Evolutionary conservation across 2,888 invertebrate species (phyloP).

Genomic region (Fissipunctia ypsillon): DNA sequence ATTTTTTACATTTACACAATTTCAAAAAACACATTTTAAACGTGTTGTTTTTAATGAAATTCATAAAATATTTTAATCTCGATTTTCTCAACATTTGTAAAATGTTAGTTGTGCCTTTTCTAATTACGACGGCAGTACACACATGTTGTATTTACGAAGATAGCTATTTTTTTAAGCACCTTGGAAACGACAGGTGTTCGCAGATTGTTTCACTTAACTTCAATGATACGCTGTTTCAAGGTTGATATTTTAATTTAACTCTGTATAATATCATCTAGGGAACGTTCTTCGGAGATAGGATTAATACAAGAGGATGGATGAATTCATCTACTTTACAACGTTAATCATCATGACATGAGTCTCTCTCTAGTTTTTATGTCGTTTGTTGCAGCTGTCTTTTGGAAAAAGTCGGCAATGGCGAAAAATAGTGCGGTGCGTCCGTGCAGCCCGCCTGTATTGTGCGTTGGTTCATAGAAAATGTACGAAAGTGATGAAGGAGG

Average conservation of each 20-base stretch:
- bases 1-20: too few relatives aligned
- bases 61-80: too few relatives aligned
- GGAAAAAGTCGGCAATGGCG: neutral
- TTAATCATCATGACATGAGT: neutral
- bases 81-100: too few relatives aligned
- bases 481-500: too few relatives aligned
- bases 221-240: conserved; percentile 8
- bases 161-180: conserved; percentile 23
- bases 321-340: conserved; percentile 11
- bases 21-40: too few relatives aligned
- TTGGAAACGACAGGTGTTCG: conserved; percentile 47
- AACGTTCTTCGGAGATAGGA: neutral
- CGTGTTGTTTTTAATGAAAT: too few relatives aligned
- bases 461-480: too few relatives aligned
- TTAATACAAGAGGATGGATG: neutral
- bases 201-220: conserved; percentile 23
- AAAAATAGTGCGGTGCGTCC: too few relatives aligned
- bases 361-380: neutral
- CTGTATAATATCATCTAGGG: neutral
- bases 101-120: too few relatives aligned
- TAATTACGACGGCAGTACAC: too few relatives aligned
- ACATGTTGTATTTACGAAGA: conserved; percentile 42
- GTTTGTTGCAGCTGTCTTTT: conserved; percentile 21
- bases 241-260: conserved; percentile 17
- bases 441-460: too few relatives aligned